Percentiles rank a stretch among this genome's conserved stretches.
Evolutionary conservation across 1,140 invertebrate genomes (phyloP).

Genomic region (Leptinotarsa texana): DNA sequence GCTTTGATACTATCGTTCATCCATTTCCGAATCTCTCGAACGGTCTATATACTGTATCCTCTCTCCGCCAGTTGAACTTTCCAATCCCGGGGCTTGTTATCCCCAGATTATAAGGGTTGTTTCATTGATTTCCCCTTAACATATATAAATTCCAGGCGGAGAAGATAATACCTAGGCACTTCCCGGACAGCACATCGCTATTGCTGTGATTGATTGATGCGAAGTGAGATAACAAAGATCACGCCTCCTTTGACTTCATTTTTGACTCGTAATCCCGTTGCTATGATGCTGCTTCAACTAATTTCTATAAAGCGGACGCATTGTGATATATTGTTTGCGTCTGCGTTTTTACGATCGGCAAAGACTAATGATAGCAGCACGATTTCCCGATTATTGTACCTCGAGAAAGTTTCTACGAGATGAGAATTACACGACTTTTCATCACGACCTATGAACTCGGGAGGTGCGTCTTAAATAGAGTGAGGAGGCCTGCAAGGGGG

Average conservation of each 20-base stretch:
- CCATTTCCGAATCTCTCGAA: no score
- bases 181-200: neutral
- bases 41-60: slow-evolving; percentile 3
- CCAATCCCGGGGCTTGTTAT: slow-evolving; percentile 32
- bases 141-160: slow-evolving; percentile 14
- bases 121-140: slow-evolving; percentile 40
- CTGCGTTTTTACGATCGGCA: neutral
- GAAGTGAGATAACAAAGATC: neutral
- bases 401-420: no score
- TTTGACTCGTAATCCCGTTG: slow-evolving; percentile 13
- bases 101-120: slow-evolving; percentile 37
- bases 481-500: no score
- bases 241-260: slow-evolving; percentile 3
- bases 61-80: slow-evolving; percentile 12
- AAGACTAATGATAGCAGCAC: neutral
- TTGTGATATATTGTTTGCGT: neutral
- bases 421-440: no score
- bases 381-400: neutral
- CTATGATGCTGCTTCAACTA: neutral
- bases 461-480: no score
- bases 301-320: neutral
- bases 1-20: no score
- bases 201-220: slow-evolving; percentile 7
- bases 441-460: no score
- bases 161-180: neutral